Conservation (phyloP, 2,797 vertebrate species). For the Momotus momota region DNA sequence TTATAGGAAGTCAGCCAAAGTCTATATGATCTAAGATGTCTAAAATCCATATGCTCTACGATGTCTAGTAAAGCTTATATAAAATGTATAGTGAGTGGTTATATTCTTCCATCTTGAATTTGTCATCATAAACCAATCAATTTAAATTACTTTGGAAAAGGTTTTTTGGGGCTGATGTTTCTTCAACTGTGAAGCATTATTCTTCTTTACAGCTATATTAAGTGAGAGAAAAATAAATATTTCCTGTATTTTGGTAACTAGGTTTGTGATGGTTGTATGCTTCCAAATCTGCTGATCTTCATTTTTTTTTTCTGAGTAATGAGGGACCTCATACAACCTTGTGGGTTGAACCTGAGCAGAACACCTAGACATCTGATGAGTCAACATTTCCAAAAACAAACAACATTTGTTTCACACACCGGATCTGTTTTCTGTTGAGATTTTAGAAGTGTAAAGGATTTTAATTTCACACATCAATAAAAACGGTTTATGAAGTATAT, state of each 20-base stretch:
- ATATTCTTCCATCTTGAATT: not conserved
- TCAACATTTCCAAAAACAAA: conserved; percentile 39
- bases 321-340: not conserved
- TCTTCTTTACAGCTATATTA: conserved; percentile 31
- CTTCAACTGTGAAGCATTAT: not conserved
- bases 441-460: not conserved
- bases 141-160: conserved; percentile 33
- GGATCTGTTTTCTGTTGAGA: conserved; percentile 5
- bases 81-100: not conserved
- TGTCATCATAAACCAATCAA: conserved; percentile 21
- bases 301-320: not conserved
- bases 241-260: not conserved
- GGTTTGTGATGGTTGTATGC: not conserved
- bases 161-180: not conserved
- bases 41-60: too few relatives aligned
- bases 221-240: not conserved
- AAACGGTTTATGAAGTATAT: not conserved
- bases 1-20: not conserved
- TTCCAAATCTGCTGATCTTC: not conserved
- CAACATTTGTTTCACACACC: not conserved
- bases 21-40: not conserved
- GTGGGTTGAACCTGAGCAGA: not conserved
- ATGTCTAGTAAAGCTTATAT: not conserved
- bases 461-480: conserved; percentile 16
- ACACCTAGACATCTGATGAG: not conserved